Base-by-base conservation (phyloP, 2,797 vertebrate genomes). In the Gastrophryne carolinensis region DNA sequence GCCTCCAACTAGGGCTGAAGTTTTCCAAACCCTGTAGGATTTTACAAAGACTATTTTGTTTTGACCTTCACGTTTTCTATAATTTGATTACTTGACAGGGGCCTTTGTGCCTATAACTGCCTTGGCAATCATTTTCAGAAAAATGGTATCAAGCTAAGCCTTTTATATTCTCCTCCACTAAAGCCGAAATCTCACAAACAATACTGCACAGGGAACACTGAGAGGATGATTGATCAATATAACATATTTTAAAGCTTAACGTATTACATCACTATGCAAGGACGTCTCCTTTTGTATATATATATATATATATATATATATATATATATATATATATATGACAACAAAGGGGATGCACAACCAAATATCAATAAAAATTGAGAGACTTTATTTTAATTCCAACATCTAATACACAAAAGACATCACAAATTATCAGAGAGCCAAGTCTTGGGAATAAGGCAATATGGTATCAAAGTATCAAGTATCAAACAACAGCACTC, bases 241-340 rank as follows among this genome's bases (percentile, higher is more conserved):
- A 76, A 76, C 73, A 76, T 75, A 74, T 68, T 69, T 52, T 62
- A 68, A 76, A 61, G 73, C 64, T 76, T 78, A 78, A 78, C 75
- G 72, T 72, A 78, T 72, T 69, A 58, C 60, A 78, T 68, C 65
- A 69, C 62, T 58, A 57, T 19, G 29, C 29, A 29, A 15, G 41
- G 23, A 68, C n/a, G 15, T 44, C 39, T 49, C 8, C 29, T 50
- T 24, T 35, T 12, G 72, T 15, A 30, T 44, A 60, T 41, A 41
- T 41, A 41, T 41, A 41, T 41, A 41, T 41, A 41, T 41, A 41
- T 41, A 41, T 41, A 41, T 41, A 41, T 41, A 2, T 41, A 41
- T 41, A 2, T 41, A 41, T 2, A 41, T 41, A 41, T 41, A 34
- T 34, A 34, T 34, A 34, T 34, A 34, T 34, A 34, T 34, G 10